phyloP scores from a whole-genome alignment of 1,140 invertebrate species.

The Drosophila eugracilis region DNA sequence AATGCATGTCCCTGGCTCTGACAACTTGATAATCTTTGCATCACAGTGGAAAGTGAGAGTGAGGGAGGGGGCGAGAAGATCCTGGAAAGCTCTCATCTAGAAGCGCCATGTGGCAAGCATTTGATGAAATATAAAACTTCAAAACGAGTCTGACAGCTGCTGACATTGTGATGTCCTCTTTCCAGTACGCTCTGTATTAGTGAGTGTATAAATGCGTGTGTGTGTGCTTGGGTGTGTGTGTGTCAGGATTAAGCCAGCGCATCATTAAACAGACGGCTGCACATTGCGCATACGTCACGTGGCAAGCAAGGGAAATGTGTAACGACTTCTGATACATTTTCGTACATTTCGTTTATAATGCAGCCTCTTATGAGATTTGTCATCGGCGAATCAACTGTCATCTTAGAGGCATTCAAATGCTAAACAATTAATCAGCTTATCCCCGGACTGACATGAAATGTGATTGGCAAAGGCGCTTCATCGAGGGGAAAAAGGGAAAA shows the following conservation, averaged over 20 bases:
- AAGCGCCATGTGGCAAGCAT: constrained; percentile 66
- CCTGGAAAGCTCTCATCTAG: constrained; percentile 27
- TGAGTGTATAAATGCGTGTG: too few relatives aligned
- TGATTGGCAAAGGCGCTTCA: constrained; percentile 20
- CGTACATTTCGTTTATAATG: constrained; percentile 26
- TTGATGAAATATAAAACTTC: constrained; percentile 74
- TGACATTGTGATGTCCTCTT: constrained; percentile 41
- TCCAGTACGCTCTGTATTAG: constrained; percentile 5
- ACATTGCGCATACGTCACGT: constrained; percentile 72
- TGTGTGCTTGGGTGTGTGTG: neutral
- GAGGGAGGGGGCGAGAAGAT: neutral
- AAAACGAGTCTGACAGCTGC: constrained; percentile 68
- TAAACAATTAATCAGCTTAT: constrained; percentile 56
- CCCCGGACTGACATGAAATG: constrained; percentile 15
- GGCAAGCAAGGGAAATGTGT: constrained; percentile 9
- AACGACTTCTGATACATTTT: constrained; percentile 23
- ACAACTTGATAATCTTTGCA: constrained; percentile 70
- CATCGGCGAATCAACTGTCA: constrained; percentile 43
- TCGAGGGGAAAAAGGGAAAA: too few relatives aligned
- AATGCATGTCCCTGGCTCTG: constrained; percentile 54
- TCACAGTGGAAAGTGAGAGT: constrained; percentile 6
- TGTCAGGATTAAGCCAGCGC: constrained; percentile 45
- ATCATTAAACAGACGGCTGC: constrained; percentile 56
- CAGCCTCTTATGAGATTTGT: constrained; percentile 44
- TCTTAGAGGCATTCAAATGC: constrained; percentile 38